Conservation (phyloP, 2,888 invertebrate genomes). For the Microctonus aethiopoides region DNA sequence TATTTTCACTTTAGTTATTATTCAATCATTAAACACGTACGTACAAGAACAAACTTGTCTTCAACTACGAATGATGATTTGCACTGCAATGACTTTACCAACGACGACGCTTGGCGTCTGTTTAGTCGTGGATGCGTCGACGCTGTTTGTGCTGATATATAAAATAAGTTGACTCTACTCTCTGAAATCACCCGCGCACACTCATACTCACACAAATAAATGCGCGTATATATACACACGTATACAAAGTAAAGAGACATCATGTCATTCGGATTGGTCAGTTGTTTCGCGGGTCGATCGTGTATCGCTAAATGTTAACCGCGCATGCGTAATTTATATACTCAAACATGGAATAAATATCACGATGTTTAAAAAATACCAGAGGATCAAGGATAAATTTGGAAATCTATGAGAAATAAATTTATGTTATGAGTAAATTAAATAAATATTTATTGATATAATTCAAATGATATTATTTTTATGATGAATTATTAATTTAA, state of each 20-base stretch:
- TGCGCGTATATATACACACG: neutral
- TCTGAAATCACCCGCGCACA: conserved; percentile 17
- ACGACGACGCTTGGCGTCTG: conserved; percentile 44
- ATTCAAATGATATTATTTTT: no score
- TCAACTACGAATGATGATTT: neutral
- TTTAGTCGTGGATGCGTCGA: conserved; percentile 40
- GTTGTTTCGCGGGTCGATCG: conserved; percentile 63
- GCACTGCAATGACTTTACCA: neutral
- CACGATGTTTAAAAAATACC: neutral
- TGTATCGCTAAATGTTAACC: conserved; percentile 45
- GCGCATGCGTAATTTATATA: conserved; percentile 49
- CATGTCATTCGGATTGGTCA: conserved; percentile 43
- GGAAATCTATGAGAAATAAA: no score
- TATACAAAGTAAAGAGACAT: neutral
- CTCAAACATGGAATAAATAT: neutral
- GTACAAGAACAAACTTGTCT: no score
- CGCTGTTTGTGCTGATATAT: conserved; percentile 32
- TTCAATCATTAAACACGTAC: no score
- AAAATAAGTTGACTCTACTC: conserved; percentile 20
- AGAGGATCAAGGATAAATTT: neutral
- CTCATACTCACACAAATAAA: conserved; percentile 10
- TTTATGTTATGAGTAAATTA: no score
- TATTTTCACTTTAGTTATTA: no score
- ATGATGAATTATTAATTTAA: no score
- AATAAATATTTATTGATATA: no score